A percentile compares a stretch with the other conserved stretches of the same genome.
Conservation (phyloP, 92 coral and sea anemone genomes). For the Epizoanthus fatuus region DNA sequence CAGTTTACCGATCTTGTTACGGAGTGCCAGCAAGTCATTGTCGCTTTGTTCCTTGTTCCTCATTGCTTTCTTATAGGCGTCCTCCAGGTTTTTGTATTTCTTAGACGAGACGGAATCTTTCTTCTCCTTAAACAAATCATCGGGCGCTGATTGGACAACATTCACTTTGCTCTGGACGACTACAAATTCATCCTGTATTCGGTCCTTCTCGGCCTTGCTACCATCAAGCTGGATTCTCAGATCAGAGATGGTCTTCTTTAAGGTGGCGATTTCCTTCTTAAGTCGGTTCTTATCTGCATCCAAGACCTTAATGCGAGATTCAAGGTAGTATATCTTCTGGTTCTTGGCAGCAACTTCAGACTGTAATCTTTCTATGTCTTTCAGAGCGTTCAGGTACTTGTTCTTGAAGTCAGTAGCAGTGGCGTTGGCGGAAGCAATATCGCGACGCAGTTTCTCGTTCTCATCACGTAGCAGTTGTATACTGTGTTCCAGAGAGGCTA, state of each 20-base stretch:
- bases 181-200: constrained; percentile 71
- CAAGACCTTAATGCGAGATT: constrained; percentile 76
- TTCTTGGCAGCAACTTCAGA: constrained; percentile 79
- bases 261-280: constrained; percentile 66
- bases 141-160: constrained; percentile 93
- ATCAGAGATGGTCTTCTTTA: constrained; percentile 87
- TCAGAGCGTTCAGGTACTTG: constrained; percentile 86
- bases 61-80: constrained; percentile 85
- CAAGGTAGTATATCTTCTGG: constrained; percentile 83
- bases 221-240: constrained; percentile 88
- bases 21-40: constrained; percentile 70
- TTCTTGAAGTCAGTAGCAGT: constrained; percentile 91
- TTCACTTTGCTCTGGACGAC: constrained; percentile 70
- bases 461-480: constrained; percentile 86
- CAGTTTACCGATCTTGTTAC: constrained; percentile 63
- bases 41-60: constrained; percentile 76
- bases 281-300: constrained; percentile 81
- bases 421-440: constrained; percentile 87
- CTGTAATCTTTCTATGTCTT: constrained; percentile 81
- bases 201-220: constrained; percentile 77
- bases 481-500: constrained; percentile 89
- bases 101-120: constrained; percentile 78
- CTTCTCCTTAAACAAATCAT: constrained; percentile 66
- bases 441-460: constrained; percentile 86
- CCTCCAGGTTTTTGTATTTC: constrained; percentile 91